Conservation (phyloP, 2,797 vertebrate species). For the Harpagifer antarcticus region DNA sequence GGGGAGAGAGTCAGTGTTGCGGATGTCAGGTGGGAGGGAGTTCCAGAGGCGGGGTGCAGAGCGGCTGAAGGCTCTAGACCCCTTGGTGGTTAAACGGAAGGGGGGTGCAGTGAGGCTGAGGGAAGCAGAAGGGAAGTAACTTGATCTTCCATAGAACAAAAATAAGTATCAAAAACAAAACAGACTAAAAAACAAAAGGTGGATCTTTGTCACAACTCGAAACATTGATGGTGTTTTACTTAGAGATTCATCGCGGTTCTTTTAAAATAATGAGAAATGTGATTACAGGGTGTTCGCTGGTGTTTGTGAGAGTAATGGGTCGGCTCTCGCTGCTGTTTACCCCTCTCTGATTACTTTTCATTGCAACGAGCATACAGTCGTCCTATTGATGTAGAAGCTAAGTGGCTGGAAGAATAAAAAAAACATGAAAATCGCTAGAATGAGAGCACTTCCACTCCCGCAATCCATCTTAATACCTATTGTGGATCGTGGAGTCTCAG, state of each 20-base stretch:
- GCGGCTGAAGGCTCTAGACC: too few species aligned
- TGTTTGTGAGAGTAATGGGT: conserved; percentile 14
- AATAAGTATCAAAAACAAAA: not conserved
- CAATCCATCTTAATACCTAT: conserved; percentile 3
- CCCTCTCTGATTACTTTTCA: not conserved
- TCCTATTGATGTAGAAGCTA: conserved; percentile 2
- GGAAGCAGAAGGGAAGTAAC: too few species aligned
- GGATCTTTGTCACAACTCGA: not conserved
- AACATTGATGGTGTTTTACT: conserved; percentile 16
- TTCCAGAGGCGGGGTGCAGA: too few species aligned
- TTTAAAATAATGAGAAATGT: conserved; percentile 26
- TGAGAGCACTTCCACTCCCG: conserved; percentile 10
- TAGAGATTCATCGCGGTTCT: conserved; percentile 4
- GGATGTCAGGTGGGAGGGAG: too few species aligned
- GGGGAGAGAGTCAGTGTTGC: too few species aligned
- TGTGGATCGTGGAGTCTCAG: conserved; percentile 5
- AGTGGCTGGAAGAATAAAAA: not conserved
- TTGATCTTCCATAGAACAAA: not conserved
- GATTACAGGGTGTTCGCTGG: conserved; percentile 27
- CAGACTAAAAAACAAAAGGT: not conserved
- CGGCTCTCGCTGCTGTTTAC: conserved; percentile 1
- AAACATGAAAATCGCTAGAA: conserved; percentile 7
- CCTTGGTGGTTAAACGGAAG: too few species aligned
- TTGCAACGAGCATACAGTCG: not conserved
- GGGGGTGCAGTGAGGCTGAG: too few species aligned